A percentile compares a stretch with the other conserved stretches of the same genome.
Evolutionary conservation across 2,888 invertebrate species (phyloP).

Genomic region (Dryadula phaetusa): DNA sequence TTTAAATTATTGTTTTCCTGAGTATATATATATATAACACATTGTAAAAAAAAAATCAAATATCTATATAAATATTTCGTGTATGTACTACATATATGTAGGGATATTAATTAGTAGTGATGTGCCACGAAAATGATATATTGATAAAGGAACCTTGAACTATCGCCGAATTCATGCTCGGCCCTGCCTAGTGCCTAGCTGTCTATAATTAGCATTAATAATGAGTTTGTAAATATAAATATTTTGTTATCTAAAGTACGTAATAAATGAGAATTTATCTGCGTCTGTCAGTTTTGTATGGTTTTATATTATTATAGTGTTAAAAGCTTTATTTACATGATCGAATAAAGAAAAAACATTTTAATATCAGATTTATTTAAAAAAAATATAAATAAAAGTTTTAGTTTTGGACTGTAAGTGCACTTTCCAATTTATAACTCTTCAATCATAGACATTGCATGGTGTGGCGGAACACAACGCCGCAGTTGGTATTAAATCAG

Average conservation of each 20-base stretch:
- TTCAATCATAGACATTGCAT: too few relatives aligned
- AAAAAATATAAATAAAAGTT: too few relatives aligned
- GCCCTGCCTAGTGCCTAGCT: slow-evolving; percentile 31
- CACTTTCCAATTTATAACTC: too few relatives aligned
- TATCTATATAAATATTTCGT: not conserved
- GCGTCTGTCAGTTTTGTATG: not conserved
- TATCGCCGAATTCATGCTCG: slow-evolving; percentile 38
- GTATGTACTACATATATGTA: too few relatives aligned
- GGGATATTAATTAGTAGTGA: slow-evolving; percentile 22
- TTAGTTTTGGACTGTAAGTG: too few relatives aligned
- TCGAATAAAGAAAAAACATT: too few relatives aligned
- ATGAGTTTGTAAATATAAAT: slow-evolving; percentile 4
- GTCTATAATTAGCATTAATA: slow-evolving; percentile 19
- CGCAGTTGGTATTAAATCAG: too few relatives aligned
- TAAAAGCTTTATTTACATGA: not conserved
- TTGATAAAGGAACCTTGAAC: slow-evolving; percentile 40
- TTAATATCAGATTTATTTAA: too few relatives aligned
- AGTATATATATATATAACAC: too few relatives aligned
- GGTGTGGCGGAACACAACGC: too few relatives aligned
- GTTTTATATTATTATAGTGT: not conserved
- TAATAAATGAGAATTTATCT: not conserved
- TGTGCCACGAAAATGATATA: slow-evolving; percentile 25
- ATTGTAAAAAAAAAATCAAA: too few relatives aligned
- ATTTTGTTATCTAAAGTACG: not conserved
- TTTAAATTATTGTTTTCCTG: too few relatives aligned